Evolutionary conservation across 2,888 invertebrate species (phyloP).

Genomic region (Lithophane leautieri): DNA sequence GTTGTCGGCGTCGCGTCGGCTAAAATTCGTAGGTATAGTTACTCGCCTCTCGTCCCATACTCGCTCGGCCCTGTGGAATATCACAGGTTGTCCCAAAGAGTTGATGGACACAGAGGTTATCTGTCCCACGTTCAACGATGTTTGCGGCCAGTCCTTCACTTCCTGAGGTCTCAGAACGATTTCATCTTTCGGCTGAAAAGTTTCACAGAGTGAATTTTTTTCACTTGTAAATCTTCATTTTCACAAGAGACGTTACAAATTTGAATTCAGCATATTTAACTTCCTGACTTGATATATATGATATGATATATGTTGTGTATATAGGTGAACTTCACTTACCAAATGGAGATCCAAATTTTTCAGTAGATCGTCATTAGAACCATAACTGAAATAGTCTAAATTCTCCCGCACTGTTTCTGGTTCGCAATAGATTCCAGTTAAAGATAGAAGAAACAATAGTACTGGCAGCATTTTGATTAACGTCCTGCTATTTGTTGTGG

Average conservation of each 20-base stretch:
- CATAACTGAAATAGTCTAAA: constrained; percentile 87
- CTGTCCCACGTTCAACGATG: constrained; percentile 93
- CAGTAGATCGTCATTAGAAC: constrained; percentile 82
- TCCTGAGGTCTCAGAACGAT: constrained; percentile 91
- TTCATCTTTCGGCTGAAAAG: constrained; percentile 84
- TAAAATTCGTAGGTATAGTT: not conserved
- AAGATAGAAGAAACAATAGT: constrained; percentile 73
- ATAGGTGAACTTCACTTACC: constrained; percentile 74
- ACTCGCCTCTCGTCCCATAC: constrained; percentile 94
- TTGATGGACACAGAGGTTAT: constrained; percentile 96
- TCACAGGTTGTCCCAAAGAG: constrained; percentile 93
- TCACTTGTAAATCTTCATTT: not conserved
- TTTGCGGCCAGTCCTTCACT: constrained; percentile 92
- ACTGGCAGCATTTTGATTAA: constrained; percentile 78
- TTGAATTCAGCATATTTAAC: not conserved
- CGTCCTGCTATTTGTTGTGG: constrained; percentile 76
- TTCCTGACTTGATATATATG: not conserved
- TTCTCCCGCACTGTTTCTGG: constrained; percentile 87
- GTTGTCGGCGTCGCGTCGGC: too few species aligned
- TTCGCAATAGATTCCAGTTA: constrained; percentile 80
- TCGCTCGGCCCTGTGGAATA: constrained; percentile 95
- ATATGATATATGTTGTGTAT: not conserved
- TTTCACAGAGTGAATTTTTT: not conserved
- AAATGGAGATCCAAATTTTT: constrained; percentile 84
- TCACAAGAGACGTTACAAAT: not conserved